Conservation (phyloP, 1,140 invertebrate genomes). For the Cydia splendana region DNA sequence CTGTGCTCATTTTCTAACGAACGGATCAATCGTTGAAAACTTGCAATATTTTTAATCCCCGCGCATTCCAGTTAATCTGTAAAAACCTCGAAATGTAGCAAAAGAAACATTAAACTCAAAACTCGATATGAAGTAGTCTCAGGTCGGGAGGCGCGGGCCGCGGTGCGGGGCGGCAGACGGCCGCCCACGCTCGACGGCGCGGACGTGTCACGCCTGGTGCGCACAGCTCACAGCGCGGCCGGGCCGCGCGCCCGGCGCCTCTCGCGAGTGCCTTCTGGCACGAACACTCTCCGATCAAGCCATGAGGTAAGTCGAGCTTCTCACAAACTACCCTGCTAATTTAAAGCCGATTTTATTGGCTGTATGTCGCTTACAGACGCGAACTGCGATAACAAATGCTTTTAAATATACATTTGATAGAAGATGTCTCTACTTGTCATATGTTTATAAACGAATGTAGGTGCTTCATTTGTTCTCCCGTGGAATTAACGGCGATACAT, state of each 20-base stretch:
- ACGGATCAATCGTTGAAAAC: too few relatives aligned
- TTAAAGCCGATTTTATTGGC: neutral
- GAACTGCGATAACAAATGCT: too few relatives aligned
- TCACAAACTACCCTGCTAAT: neutral
- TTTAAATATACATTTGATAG: too few relatives aligned
- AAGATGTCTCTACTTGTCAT: too few relatives aligned
- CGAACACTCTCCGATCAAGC: neutral
- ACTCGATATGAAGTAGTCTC: neutral
- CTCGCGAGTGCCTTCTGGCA: constrained; percentile 1
- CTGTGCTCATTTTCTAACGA: too few relatives aligned
- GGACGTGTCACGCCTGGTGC: constrained; percentile 20
- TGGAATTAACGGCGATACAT: too few relatives aligned
- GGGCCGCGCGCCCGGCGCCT: constrained; percentile 19
- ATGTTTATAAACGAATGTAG: too few relatives aligned
- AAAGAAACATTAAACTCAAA: constrained; percentile 1
- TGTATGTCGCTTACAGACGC: too few relatives aligned
- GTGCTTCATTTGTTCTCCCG: too few relatives aligned
- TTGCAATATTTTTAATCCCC: too few relatives aligned
- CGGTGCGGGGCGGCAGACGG: constrained; percentile 22
- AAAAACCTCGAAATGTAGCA: neutral
- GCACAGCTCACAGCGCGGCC: constrained; percentile 5
- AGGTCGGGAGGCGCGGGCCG: constrained; percentile 1
- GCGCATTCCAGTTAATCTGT: neutral
- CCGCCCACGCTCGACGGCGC: constrained; percentile 26
- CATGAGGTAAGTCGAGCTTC: constrained; percentile 16